phyloP scores from a whole-genome alignment of 2,888 invertebrate genomes.

The Keiferia lycopersicella region DNA sequence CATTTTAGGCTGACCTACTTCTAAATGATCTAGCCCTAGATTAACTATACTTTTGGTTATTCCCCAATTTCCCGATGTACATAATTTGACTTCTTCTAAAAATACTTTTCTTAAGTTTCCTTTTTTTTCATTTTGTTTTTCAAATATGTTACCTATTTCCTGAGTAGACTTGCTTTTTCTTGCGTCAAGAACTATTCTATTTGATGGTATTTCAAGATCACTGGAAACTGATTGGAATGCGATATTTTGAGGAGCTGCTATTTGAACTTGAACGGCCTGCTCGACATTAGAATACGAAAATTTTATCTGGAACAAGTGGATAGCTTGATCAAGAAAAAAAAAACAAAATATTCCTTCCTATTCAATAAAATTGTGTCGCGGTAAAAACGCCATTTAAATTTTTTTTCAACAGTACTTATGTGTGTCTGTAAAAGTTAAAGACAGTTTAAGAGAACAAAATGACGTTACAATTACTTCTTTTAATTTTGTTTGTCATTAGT shows the following conservation, averaged over 20 bases:
- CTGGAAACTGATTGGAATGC: constrained; percentile 47
- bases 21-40: not conserved
- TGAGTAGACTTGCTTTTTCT: constrained; percentile 35
- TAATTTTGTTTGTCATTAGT: too few relatives aligned
- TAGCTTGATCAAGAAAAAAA: not conserved
- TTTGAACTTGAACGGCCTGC: constrained; percentile 37
- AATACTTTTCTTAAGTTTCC: not conserved
- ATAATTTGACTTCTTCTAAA: not conserved
- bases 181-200: constrained; percentile 28
- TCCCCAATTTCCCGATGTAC: too few relatives aligned
- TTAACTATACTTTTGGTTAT: not conserved
- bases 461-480: too few relatives aligned
- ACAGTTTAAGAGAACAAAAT: too few relatives aligned
- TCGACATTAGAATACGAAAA: constrained; percentile 33
- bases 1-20: not conserved
- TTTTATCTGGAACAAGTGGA: constrained; percentile 5
- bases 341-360: too few relatives aligned
- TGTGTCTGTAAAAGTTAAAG: too few relatives aligned
- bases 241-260: constrained; percentile 28
- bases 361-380: too few relatives aligned
- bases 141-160: constrained; percentile 12
- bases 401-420: too few relatives aligned
- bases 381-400: too few relatives aligned
- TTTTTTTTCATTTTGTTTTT: constrained; percentile 16
- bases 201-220: constrained; percentile 36